Evolutionary conservation across 2,113 vertebrate genomes (phyloP).

Genomic region (Poicephalus meyeri): DNA sequence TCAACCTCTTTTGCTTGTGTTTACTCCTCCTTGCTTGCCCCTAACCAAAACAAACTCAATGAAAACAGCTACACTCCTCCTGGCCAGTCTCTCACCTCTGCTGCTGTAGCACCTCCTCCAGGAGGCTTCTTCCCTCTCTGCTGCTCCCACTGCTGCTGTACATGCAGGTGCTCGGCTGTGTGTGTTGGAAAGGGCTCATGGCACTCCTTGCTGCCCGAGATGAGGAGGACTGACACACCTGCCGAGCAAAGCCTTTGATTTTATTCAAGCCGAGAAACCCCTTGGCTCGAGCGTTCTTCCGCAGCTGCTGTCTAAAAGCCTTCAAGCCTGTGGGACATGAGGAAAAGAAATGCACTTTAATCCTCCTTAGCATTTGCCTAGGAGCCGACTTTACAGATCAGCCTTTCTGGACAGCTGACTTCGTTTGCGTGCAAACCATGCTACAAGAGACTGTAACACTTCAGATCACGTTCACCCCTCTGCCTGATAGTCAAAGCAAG

Average conservation of each 20-base stretch:
- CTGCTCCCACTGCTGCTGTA: slow-evolving; percentile 57
- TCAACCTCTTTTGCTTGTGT: background rate
- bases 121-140: slow-evolving; percentile 73
- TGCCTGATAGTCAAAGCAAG: background rate
- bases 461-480: background rate
- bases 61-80: background rate
- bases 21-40: background rate
- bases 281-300: slow-evolving; percentile 90
- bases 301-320: slow-evolving; percentile 94
- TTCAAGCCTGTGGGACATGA: slow-evolving; percentile 83
- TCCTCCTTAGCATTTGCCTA: background rate
- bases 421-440: background rate
- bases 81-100: slow-evolving; percentile 79
- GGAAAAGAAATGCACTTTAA: background rate
- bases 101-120: slow-evolving; percentile 91
- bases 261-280: slow-evolving; percentile 94
- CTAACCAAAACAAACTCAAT: background rate
- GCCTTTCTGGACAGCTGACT: background rate
- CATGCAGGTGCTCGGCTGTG: slow-evolving; percentile 62
- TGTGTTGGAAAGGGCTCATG: slow-evolving; percentile 73
- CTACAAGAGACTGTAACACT: background rate
- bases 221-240: slow-evolving; percentile 80
- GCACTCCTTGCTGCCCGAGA: slow-evolving; percentile 80
- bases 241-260: slow-evolving; percentile 92
- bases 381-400: background rate